Percentiles rank a stretch among this genome's conserved stretches.
Evolutionary conservation across 2,888 invertebrate genomes (phyloP).

Genomic region (Pterobdella sp.): DNA sequence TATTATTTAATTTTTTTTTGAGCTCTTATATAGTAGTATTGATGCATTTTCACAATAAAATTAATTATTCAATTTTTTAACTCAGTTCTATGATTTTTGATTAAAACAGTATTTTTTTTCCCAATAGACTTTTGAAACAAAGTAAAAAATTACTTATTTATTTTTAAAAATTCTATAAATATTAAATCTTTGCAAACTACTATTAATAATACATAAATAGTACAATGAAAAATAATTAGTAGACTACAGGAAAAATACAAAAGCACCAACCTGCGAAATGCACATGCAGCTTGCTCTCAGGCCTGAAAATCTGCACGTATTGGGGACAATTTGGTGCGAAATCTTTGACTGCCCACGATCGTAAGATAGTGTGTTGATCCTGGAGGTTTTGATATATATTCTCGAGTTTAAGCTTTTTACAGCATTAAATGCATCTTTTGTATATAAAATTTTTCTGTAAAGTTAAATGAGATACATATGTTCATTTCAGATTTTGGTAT

Average conservation of each 20-base stretch:
- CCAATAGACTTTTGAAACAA: not conserved
- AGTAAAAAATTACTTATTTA: too few species aligned
- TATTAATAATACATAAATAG: not conserved
- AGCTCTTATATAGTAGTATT: not conserved
- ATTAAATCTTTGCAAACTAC: too few species aligned
- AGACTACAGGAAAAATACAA: not conserved
- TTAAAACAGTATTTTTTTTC: too few species aligned
- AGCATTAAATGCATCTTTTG: too few species aligned
- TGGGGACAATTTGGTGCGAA: conserved; percentile 92
- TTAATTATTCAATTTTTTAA: not conserved
- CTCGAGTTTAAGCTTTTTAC: too few species aligned
- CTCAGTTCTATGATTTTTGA: too few species aligned
- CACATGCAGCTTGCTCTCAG: conserved; percentile 95
- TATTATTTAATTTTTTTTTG: too few species aligned
- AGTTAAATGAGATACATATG: too few species aligned
- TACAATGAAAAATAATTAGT: not conserved
- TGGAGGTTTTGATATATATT: too few species aligned
- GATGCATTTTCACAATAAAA: not conserved
- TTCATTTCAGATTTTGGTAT: too few species aligned
- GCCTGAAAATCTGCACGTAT: conserved; percentile 94
- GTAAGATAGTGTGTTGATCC: conserved; percentile 68
- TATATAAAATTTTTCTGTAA: too few species aligned
- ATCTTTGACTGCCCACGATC: conserved; percentile 97
- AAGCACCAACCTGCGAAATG: conserved; percentile 68
- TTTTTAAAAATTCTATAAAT: not conserved